Evolutionary conservation across 2,888 invertebrate genomes (phyloP).

Genomic region (Troglohyphantes excavatus): DNA sequence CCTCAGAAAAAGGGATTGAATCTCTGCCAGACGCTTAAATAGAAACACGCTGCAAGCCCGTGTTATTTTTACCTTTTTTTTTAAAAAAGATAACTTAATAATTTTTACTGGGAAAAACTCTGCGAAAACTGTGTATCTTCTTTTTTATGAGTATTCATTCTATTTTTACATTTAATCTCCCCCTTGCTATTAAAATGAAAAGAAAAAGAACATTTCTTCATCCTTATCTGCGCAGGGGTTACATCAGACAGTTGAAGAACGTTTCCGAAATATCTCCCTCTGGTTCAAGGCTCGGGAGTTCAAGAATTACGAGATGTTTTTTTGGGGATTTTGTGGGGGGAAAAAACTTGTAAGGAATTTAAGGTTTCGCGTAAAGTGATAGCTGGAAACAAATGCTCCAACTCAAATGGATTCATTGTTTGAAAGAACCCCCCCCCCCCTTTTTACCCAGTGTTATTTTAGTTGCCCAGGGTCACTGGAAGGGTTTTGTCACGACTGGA

Average conservation of each 20-base stretch:
- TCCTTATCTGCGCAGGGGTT: conserved; percentile 23
- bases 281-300: neutral
- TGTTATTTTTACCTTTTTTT: conserved; percentile 13
- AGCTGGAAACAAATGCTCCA: neutral
- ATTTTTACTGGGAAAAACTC: neutral
- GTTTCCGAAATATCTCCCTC: conserved; percentile 1
- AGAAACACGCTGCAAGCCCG: neutral
- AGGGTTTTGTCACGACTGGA: neutral
- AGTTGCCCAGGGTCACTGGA: neutral
- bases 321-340: no score
- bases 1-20: conserved; percentile 25
- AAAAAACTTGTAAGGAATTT: no score
- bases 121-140: neutral
- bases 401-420: neutral
- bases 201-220: conserved; percentile 11
- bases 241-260: neutral
- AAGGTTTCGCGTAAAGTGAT: neutral
- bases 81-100: neutral
- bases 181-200: neutral
- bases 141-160: neutral
- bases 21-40: conserved; percentile 38
- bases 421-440: neutral
- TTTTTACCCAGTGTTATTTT: neutral
- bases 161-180: neutral
- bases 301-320: no score